Evolutionary conservation across 2,888 invertebrate genomes (phyloP), one percentile per base, ranked within the genome.

Genomic region (Herminia tarsipennalis): DNA sequence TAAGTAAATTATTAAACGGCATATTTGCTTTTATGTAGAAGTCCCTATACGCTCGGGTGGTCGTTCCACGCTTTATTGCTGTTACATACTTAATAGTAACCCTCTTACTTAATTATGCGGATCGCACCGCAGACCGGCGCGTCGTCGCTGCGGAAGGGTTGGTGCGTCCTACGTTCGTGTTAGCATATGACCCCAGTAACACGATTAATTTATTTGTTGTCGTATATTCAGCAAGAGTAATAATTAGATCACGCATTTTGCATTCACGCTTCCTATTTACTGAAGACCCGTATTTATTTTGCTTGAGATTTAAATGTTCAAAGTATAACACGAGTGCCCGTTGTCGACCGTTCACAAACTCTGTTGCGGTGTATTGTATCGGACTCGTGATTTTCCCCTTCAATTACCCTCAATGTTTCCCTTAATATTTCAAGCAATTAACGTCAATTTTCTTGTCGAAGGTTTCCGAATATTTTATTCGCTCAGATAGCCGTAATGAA

Each of bases 81-180:
- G 78, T 81, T 87, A 86, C 86, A 88, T 87, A 82, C 84, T 86
- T 88, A 84, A 87, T 86, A 83, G 78, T 82, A 82, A 81, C 83
- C 85, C 86, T 83, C 75, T 85, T 87, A 83, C 80, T 88, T 88
- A 88, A 89, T 89, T 88, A 89, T 87, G 83, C 83, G 84, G 76
- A 81, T 76, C 79, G 79, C 73, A 74, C 80, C 73, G 66, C 75
- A 73, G 65, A 66, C 72, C 66, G 62, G 70, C 68, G 66, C 70
- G 66, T 56, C 63, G 57, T 27, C 48, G 68, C 65, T 58, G 65
- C 61, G 68, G 64, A 81, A 78, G 82, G 84, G 81, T 80, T 79
- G 50, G 61, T 64, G 60, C 67, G 64, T 66, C 74, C 76, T 68
- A 60, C 57, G 70, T 70, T 66, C 67, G 63, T 81, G 83, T 86